Conservation (phyloP, 2,888 invertebrate genomes). For the Acholoe squamosa region DNA sequence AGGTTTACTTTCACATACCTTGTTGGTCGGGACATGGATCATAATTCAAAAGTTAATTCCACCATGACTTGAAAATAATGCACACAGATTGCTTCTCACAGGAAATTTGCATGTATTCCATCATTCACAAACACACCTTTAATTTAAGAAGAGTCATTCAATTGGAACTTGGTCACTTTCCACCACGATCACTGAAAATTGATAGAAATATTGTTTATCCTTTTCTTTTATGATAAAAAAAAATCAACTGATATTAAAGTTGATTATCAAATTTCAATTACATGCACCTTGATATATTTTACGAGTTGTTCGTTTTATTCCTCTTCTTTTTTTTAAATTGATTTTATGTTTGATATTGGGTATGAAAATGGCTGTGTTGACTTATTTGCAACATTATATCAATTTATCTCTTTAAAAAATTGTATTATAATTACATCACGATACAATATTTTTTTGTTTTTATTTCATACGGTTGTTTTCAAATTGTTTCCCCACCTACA, state of each 20-base stretch:
- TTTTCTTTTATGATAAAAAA: neutral
- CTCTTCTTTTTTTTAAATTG: no score
- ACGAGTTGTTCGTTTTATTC: no score
- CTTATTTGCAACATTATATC: no score
- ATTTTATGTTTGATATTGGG: no score
- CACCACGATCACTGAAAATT: neutral
- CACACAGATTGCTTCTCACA: neutral
- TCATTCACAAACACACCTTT: neutral
- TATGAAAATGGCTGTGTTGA: no score
- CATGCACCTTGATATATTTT: no score
- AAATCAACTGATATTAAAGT: neutral
- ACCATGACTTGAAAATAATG: neutral
- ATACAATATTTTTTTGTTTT: no score
- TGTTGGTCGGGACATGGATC: neutral
- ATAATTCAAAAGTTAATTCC: neutral
- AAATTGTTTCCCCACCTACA: neutral
- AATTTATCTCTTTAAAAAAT: no score
- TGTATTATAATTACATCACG: no score
- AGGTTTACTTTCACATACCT: neutral
- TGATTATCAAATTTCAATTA: neutral
- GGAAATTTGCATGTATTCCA: slow-evolving; percentile 5
- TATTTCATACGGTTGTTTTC: neutral
- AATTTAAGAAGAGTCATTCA: neutral
- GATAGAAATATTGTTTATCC: neutral
- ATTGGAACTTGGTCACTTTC: no score